A percentile compares a stretch with the other conserved stretches of the same genome.
Evolutionary conservation across 2,888 invertebrate genomes (phyloP).

Genomic region (Andrena trimmerana): DNA sequence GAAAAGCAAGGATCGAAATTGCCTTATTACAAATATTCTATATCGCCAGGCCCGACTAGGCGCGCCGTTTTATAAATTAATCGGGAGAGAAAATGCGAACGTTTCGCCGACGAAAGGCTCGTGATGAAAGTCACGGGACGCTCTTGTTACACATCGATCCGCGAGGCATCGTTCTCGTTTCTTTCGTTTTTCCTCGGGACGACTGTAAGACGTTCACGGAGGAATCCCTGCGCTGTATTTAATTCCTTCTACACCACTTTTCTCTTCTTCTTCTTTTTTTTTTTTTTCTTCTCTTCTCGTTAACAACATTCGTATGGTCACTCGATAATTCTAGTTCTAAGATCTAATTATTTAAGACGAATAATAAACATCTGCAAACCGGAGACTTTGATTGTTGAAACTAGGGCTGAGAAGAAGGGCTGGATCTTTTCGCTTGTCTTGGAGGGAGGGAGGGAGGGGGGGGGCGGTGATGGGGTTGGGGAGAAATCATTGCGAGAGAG

Average conservation of each 20-base stretch:
- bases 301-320: constrained; percentile 30
- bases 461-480: neutral
- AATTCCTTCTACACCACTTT: constrained; percentile 19
- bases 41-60: neutral
- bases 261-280: neutral
- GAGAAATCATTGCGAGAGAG: constrained; percentile 10
- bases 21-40: constrained; percentile 22
- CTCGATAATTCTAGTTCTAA: constrained; percentile 51
- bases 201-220: neutral
- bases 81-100: neutral
- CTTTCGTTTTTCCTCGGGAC: neutral
- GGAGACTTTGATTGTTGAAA: constrained; percentile 12
- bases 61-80: neutral
- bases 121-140: neutral
- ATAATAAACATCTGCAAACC: constrained; percentile 52
- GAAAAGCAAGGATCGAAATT: constrained; percentile 14
- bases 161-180: neutral
- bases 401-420: neutral
- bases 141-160: neutral
- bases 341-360: constrained; percentile 52
- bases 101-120: neutral
- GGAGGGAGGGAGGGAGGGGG: neutral
- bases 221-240: constrained; percentile 24
- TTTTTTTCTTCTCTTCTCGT: constrained; percentile 14
- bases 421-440: constrained; percentile 1